Percentiles rank a stretch among this genome's conserved stretches.
Evolutionary conservation across 2,888 invertebrate species (phyloP).

Genomic region (Hypercompe scribonia): DNA sequence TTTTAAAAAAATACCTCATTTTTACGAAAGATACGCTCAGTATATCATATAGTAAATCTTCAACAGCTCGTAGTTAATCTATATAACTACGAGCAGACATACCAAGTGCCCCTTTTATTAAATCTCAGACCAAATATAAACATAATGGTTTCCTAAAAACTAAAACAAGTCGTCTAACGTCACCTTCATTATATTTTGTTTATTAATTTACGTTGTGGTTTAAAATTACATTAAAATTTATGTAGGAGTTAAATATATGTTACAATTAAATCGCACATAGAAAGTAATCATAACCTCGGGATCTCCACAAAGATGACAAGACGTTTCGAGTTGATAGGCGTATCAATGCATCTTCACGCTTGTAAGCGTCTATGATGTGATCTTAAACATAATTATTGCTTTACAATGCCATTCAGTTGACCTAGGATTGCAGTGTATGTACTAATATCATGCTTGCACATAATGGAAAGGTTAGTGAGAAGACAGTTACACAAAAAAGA

Average conservation of each 20-base stretch:
- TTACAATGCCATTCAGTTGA: constrained; percentile 44
- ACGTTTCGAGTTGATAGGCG: constrained; percentile 55
- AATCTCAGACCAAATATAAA: neutral
- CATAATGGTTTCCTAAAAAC: neutral
- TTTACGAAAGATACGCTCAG: neutral
- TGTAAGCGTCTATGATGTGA: constrained; percentile 52
- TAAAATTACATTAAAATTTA: no score
- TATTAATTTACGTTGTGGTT: neutral
- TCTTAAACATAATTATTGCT: constrained; percentile 60
- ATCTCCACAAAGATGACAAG: constrained; percentile 35
- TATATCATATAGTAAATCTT: no score
- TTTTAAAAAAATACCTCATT: neutral
- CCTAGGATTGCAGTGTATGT: constrained; percentile 37
- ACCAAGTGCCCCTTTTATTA: no score
- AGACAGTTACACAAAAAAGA: neutral
- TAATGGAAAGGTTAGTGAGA: constrained; percentile 4
- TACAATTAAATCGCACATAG: constrained; percentile 4
- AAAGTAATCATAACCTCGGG: constrained; percentile 12
- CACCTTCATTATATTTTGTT: neutral
- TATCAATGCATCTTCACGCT: constrained; percentile 60
- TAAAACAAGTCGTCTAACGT: neutral
- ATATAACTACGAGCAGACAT: no score
- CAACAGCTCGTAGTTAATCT: neutral
- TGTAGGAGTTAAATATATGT: neutral
- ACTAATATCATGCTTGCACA: constrained; percentile 5